Conservation (phyloP, 2,888 invertebrate species). For the Eupithecia inturbata region DNA sequence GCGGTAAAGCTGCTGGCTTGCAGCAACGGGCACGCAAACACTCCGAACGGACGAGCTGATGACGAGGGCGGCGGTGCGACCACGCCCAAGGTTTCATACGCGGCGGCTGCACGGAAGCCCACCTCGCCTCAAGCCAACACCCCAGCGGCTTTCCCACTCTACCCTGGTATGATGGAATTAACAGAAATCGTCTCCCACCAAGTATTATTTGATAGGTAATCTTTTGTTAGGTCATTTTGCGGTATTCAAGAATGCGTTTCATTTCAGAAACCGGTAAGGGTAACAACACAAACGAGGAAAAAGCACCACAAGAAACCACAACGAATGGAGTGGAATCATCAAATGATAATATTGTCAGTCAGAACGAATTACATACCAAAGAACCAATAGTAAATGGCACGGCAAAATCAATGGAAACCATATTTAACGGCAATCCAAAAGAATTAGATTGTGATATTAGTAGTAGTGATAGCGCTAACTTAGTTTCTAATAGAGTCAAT, state of each 20-base stretch:
- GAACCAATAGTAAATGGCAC: constrained; percentile 77
- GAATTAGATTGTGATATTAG: constrained; percentile 82
- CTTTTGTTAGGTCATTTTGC: not conserved
- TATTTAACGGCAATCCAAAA: constrained; percentile 75
- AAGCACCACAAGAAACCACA: constrained; percentile 55
- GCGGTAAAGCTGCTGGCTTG: constrained; percentile 62
- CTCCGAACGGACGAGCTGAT: constrained; percentile 77
- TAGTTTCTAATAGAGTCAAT: constrained; percentile 80
- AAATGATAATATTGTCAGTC: constrained; percentile 62
- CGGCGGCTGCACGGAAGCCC: constrained; percentile 76
- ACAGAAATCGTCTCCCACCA: not conserved
- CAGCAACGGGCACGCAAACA: constrained; percentile 76
- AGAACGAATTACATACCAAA: constrained; percentile 75
- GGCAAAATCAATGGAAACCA: constrained; percentile 61
- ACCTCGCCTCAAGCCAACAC: constrained; percentile 70
- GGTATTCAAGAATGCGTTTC: not conserved
- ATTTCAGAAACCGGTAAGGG: constrained; percentile 70
- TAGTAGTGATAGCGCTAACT: constrained; percentile 78
- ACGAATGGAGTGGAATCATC: constrained; percentile 69
- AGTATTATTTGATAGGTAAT: not conserved
- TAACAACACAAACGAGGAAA: constrained; percentile 63
- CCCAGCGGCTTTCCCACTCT: constrained; percentile 67
- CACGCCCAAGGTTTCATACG: constrained; percentile 73
- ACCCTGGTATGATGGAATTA: constrained; percentile 60
- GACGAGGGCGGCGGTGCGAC: constrained; percentile 74